These are phyloP conservation scores for Nemotelus pantherinus DNA, from an alignment of 2,888 invertebrate species.

Conservation along the genomic window DNA sequence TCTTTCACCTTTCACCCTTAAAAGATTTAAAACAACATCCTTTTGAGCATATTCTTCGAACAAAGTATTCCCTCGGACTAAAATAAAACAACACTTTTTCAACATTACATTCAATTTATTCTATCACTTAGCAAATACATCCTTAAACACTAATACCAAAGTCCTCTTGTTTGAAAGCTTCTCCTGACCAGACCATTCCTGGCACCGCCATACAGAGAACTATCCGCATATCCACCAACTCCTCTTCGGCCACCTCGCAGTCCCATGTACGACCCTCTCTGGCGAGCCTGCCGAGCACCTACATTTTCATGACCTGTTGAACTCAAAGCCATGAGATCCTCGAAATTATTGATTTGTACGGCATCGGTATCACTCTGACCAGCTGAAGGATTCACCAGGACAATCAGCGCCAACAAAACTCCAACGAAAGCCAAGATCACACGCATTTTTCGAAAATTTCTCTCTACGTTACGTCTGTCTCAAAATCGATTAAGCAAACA, in stretches of 20 bases:
- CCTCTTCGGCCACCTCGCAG: slow-evolving; percentile 23
- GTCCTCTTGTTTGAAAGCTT: too few relatives aligned
- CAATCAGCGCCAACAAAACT: not conserved
- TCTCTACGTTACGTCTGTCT: not conserved
- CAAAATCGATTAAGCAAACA: slow-evolving; percentile 3
- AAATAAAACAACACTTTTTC: too few relatives aligned
- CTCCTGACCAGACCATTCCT: too few relatives aligned
- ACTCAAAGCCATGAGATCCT: slow-evolving; percentile 12
- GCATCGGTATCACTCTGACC: not conserved
- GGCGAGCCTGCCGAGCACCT: slow-evolving; percentile 2
- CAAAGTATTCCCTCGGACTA: too few relatives aligned
- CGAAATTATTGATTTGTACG: not conserved
- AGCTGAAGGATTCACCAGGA: slow-evolving; percentile 11
- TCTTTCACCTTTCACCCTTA: too few relatives aligned
- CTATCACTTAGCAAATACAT: too few relatives aligned
- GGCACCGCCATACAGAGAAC: not conserved
- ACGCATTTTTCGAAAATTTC: not conserved
- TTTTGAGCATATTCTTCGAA: too few relatives aligned
- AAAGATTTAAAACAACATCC: too few relatives aligned
- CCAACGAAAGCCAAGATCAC: not conserved
- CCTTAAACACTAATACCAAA: too few relatives aligned
- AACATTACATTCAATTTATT: too few relatives aligned
- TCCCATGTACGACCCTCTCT: slow-evolving; percentile 26
- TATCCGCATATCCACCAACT: slow-evolving; percentile 21
- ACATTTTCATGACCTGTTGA: slow-evolving; percentile 7